These are phyloP conservation scores for Chymomyza amoena DNA, from an alignment of 2,888 invertebrate genomes.

Conservation along the genomic window DNA sequence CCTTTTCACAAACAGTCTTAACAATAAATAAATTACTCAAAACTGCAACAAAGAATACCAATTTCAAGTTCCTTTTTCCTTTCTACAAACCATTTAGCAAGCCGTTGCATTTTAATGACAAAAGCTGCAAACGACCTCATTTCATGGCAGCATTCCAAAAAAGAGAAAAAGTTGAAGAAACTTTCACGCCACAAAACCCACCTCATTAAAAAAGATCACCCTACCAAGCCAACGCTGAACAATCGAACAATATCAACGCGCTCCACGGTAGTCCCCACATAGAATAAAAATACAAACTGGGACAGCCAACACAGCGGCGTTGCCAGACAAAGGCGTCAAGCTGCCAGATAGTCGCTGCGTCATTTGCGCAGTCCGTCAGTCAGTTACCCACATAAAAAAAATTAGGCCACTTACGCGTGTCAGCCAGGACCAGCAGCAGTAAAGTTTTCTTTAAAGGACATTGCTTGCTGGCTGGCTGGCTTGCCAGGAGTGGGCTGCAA, in stretches of 20 bases:
- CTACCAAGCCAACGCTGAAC: constrained; percentile 40
- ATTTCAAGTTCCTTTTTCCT: background rate
- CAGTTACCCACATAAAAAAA: constrained; percentile 41
- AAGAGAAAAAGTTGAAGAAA: constrained; percentile 44
- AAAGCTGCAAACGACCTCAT: constrained; percentile 57
- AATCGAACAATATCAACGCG: constrained; percentile 70
- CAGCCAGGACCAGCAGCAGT: constrained; percentile 40
- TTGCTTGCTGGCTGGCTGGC: background rate
- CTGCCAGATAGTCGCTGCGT: constrained; percentile 1
- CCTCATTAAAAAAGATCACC: constrained; percentile 71
- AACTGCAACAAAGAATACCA: background rate
- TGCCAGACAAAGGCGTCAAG: constrained; percentile 25
- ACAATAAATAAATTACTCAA: background rate
- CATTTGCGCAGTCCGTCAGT: too few relatives aligned
- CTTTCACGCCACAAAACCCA: constrained; percentile 61
- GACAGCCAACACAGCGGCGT: constrained; percentile 18
- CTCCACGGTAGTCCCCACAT: constrained; percentile 50
- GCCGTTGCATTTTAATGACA: constrained; percentile 33
- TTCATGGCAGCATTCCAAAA: constrained; percentile 40
- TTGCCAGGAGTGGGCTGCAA: constrained; percentile 36
- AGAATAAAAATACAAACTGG: constrained; percentile 26
- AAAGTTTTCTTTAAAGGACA: constrained; percentile 50
- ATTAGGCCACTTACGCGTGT: constrained; percentile 70
- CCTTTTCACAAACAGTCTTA: too few relatives aligned
- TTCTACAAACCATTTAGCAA: background rate